A percentile compares a stretch with the other conserved stretches of the same genome.
Conservation (phyloP, 2,888 invertebrate genomes). For the Agrochola circellaris region DNA sequence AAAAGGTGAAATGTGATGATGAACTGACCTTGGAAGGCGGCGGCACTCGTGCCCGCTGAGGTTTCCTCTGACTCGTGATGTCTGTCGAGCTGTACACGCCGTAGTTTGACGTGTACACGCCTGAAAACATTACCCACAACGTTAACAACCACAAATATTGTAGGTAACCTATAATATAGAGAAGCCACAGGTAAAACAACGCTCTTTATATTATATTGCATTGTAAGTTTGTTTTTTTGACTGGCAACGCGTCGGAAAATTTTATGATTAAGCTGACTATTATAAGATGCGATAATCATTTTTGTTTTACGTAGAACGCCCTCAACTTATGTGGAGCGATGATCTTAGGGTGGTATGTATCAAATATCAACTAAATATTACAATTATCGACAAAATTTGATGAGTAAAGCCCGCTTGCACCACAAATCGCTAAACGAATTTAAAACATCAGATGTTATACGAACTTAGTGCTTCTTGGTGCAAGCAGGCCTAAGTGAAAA, state of each 20-base stretch:
- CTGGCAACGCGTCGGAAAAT: background rate
- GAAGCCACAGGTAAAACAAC: background rate
- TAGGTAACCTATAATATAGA: no score
- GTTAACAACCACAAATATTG: constrained; percentile 50
- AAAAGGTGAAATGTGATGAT: no score
- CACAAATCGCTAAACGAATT: background rate
- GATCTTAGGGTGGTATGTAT: background rate
- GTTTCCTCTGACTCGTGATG: constrained; percentile 88
- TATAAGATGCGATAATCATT: no score
- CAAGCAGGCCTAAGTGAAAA: background rate
- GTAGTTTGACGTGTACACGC: constrained; percentile 83
- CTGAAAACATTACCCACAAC: constrained; percentile 65
- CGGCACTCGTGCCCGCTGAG: constrained; percentile 94
- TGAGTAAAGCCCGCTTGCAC: no score
- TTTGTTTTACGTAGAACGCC: background rate
- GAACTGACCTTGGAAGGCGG: constrained; percentile 93
- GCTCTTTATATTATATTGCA: background rate
- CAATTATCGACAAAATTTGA: no score
- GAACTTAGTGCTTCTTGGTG: background rate
- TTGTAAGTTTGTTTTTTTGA: background rate
- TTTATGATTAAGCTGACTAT: no score
- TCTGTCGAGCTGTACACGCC: constrained; percentile 86
- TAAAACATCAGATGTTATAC: background rate
- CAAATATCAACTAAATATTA: no score
- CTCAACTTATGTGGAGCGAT: background rate